These are phyloP conservation scores for Xenus cinereus DNA, from an alignment of 2,113 vertebrate genomes.

Conservation along the genomic window DNA sequence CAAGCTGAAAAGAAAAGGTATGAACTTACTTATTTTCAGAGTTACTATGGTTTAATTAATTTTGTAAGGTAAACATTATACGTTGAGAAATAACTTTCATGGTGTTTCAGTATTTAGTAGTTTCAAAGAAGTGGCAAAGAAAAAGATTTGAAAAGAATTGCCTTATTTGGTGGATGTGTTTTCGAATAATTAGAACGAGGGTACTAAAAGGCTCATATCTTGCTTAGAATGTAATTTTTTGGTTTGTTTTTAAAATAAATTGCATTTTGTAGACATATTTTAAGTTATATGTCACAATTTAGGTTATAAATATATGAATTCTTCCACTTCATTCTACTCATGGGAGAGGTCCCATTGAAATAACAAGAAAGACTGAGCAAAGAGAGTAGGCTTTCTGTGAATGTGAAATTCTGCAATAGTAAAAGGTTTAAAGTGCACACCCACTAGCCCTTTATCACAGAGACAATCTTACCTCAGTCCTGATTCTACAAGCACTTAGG, in stretches of 20 bases:
- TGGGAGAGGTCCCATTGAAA: background rate
- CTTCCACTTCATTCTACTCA: background rate
- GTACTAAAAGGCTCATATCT: background rate
- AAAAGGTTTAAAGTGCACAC: background rate
- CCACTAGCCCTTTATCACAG: background rate
- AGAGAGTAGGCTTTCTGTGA: background rate
- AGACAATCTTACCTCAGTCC: background rate
- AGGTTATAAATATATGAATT: background rate
- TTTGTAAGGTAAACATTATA: background rate
- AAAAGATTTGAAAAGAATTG: background rate
- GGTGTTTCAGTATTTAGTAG: background rate
- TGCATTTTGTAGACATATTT: background rate
- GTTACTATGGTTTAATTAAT: background rate
- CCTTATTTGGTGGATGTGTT: background rate
- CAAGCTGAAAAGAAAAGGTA: slow-evolving; percentile 27
- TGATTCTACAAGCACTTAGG: background rate
- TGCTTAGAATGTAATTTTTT: background rate
- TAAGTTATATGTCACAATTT: background rate
- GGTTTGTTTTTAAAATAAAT: background rate
- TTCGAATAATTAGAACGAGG: background rate
- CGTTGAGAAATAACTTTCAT: background rate
- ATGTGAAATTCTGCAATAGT: background rate
- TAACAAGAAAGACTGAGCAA: background rate
- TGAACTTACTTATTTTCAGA: background rate
- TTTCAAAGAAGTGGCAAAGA: background rate